phyloP scores from a whole-genome alignment of 2,113 vertebrate species.

The Poeciliopsis turrubarensis region DNA sequence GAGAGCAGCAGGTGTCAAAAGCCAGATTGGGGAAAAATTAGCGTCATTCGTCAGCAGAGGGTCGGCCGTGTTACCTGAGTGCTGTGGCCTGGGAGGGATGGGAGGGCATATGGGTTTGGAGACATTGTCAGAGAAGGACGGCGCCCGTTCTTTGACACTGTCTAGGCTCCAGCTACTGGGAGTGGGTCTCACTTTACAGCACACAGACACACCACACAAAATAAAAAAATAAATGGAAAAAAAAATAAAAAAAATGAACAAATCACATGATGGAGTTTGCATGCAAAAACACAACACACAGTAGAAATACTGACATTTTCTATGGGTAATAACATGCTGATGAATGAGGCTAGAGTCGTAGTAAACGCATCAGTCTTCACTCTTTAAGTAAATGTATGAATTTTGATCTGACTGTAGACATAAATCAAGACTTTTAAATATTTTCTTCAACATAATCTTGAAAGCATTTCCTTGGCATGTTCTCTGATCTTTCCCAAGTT shows the following conservation, averaged over 20 bases:
- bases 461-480: too few species aligned
- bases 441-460: neutral
- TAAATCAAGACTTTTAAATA: neutral
- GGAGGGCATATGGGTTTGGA: slow-evolving; percentile 91
- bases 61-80: slow-evolving; percentile 84
- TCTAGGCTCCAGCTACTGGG: slow-evolving; percentile 99
- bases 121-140: slow-evolving; percentile 85
- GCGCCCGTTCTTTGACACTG: slow-evolving; percentile 90
- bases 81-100: slow-evolving; percentile 92
- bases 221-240: neutral
- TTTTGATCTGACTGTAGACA: too few species aligned
- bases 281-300: slow-evolving; percentile 13
- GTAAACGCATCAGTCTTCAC: neutral
- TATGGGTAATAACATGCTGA: neutral
- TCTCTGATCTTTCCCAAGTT: too few species aligned
- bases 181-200: slow-evolving; percentile 87
- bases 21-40: slow-evolving; percentile 63
- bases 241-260: too few species aligned
- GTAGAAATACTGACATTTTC: slow-evolving; percentile 8
- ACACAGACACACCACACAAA: slow-evolving; percentile 61
- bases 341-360: neutral
- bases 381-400: neutral
- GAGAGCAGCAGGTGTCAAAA: slow-evolving; percentile 52
- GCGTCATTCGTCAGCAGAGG: slow-evolving; percentile 39
- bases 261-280: slow-evolving; percentile 43